phyloP scores from a whole-genome alignment of 2,113 vertebrate species.

The Jacana jacana region DNA sequence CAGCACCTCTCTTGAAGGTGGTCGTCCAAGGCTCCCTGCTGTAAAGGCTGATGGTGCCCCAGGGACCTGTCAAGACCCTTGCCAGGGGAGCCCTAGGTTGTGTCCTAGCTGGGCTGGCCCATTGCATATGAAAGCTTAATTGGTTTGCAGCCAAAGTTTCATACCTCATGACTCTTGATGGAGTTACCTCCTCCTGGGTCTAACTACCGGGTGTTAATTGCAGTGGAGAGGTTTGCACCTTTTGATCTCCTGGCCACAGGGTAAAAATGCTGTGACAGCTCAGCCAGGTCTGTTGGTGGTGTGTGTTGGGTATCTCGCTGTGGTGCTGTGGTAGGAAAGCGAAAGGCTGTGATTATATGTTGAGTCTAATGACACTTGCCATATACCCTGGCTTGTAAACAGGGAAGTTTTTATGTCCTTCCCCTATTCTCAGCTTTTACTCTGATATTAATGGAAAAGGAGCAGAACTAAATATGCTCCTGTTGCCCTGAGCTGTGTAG shows the following conservation, averaged over 20 bases:
- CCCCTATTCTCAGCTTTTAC: neutral
- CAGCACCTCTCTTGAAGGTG: neutral
- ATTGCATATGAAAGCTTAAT: neutral
- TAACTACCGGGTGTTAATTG: neutral
- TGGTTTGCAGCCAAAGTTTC: neutral
- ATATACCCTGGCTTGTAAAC: neutral
- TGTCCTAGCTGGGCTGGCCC: neutral
- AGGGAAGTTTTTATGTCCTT: neutral
- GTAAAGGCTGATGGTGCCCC: neutral
- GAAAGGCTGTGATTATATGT: neutral
- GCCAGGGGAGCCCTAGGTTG: neutral
- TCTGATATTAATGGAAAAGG: neutral
- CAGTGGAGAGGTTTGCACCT: neutral
- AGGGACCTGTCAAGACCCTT: neutral
- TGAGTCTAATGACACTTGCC: neutral
- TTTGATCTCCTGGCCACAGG: conserved; percentile 15
- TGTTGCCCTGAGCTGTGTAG: neutral
- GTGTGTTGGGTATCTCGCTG: neutral
- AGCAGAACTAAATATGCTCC: neutral
- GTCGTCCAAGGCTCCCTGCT: neutral
- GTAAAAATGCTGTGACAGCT: neutral
- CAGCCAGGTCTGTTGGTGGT: neutral
- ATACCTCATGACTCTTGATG: accelerated
- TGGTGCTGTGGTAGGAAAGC: neutral
- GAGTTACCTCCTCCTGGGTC: neutral